Conservation (phyloP, 2,888 invertebrate genomes). For the Dione juno region DNA sequence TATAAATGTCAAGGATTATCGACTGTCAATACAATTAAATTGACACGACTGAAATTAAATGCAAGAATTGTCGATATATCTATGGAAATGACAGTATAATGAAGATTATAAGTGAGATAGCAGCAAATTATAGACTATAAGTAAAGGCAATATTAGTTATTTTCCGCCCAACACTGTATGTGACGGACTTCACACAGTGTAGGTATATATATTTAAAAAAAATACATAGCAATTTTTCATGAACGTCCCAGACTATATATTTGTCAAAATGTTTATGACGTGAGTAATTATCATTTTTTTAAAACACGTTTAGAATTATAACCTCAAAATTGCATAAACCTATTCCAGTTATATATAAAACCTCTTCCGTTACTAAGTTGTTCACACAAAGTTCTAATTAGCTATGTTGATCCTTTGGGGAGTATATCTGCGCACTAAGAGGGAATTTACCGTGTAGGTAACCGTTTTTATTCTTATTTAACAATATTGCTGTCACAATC, state of each 20-base stretch:
- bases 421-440: no score
- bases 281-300: background rate
- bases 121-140: slow-evolving; percentile 21
- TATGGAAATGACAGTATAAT: slow-evolving; percentile 33
- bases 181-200: background rate
- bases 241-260: background rate
- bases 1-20: background rate
- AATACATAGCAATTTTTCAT: no score
- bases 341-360: no score
- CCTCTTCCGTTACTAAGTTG: no score
- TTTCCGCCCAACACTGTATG: slow-evolving; percentile 5
- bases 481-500: no score
- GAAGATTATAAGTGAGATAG: slow-evolving; percentile 34
- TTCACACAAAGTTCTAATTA: no score
- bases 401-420: no score
- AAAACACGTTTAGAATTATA: background rate
- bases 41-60: slow-evolving; percentile 17
- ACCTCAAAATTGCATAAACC: background rate
- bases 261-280: background rate
- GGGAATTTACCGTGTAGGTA: no score
- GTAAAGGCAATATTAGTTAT: slow-evolving; percentile 33
- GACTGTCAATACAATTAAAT: slow-evolving; percentile 4
- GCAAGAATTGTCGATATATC: slow-evolving; percentile 20
- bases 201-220: background rate
- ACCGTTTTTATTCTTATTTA: no score